A percentile compares a stretch with the other conserved stretches of the same genome.
Evolutionary conservation across 2,113 vertebrate species (phyloP).

Genomic region (Chrysemys picta): DNA sequence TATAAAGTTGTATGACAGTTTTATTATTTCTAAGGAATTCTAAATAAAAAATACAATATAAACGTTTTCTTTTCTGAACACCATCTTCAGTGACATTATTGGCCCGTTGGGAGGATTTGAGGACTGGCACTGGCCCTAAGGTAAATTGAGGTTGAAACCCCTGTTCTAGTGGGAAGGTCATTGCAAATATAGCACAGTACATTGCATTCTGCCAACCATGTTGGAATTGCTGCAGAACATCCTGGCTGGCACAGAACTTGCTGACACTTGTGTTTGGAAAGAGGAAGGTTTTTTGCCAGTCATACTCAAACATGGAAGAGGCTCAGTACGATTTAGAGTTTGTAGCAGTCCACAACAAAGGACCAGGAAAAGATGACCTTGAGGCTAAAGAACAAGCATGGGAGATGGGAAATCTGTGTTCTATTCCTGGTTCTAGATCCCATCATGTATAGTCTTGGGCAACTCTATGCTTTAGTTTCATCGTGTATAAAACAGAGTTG

Average conservation of each 20-base stretch:
- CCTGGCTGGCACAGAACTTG: background rate
- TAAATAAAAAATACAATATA: no score
- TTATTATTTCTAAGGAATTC: no score
- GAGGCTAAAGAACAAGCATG: background rate
- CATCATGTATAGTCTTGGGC: background rate
- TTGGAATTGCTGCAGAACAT: background rate
- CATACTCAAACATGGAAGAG: constrained; percentile 24
- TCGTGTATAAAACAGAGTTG: background rate
- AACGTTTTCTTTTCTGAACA: no score
- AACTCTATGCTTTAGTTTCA: background rate
- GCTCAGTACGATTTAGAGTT: constrained; percentile 1
- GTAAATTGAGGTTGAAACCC: no score
- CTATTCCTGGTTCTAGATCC: background rate
- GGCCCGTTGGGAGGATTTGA: no score
- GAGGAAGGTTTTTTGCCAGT: background rate
- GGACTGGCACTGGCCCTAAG: no score
- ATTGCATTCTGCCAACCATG: accelerated
- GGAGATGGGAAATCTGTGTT: background rate
- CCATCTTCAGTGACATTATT: no score
- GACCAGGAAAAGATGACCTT: background rate
- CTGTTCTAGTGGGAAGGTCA: background rate
- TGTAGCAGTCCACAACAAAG: background rate
- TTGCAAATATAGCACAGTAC: accelerated
- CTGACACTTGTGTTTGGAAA: background rate
- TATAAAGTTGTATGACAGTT: no score